These are phyloP conservation scores for Dromococcyx pavoninus DNA, from an alignment of 2,797 vertebrate genomes.

Conservation along the genomic window DNA sequence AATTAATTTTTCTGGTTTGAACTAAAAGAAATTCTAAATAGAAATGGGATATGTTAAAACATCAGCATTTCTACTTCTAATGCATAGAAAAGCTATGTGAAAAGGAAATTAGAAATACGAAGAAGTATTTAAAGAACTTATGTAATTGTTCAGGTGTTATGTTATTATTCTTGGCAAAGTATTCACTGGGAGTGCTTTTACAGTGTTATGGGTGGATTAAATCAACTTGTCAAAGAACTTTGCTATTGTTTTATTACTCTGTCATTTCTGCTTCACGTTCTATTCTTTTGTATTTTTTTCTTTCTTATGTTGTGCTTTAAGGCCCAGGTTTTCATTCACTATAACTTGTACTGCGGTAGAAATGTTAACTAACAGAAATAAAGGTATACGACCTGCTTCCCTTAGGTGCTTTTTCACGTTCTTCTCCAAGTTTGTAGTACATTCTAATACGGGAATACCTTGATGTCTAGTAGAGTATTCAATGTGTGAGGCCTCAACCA, in stretches of 20 bases:
- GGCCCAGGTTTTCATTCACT: background rate
- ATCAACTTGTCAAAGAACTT: background rate
- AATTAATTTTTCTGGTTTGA: slow-evolving; percentile 68
- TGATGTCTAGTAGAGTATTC: background rate
- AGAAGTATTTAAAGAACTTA: background rate
- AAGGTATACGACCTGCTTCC: background rate
- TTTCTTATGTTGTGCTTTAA: background rate
- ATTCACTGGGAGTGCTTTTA: background rate
- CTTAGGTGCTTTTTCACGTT: background rate
- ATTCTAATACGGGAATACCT: background rate
- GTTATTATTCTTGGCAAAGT: background rate
- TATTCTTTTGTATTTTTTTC: background rate
- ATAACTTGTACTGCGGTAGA: background rate
- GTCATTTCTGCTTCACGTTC: background rate
- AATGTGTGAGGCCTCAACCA: background rate
- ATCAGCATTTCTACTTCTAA: background rate
- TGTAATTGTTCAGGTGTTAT: background rate
- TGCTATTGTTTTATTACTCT: background rate
- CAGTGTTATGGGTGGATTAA: background rate
- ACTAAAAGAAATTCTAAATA: slow-evolving; percentile 61
- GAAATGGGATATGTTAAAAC: slow-evolving; percentile 52
- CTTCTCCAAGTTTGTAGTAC: background rate
- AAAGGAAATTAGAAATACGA: background rate
- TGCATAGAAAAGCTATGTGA: background rate
- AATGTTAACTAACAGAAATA: background rate